A percentile compares a stretch with the other conserved stretches of the same genome.
These are phyloP conservation scores for Julus scandinavius DNA, from an alignment of 2,888 invertebrate species.

Conservation along the genomic window DNA sequence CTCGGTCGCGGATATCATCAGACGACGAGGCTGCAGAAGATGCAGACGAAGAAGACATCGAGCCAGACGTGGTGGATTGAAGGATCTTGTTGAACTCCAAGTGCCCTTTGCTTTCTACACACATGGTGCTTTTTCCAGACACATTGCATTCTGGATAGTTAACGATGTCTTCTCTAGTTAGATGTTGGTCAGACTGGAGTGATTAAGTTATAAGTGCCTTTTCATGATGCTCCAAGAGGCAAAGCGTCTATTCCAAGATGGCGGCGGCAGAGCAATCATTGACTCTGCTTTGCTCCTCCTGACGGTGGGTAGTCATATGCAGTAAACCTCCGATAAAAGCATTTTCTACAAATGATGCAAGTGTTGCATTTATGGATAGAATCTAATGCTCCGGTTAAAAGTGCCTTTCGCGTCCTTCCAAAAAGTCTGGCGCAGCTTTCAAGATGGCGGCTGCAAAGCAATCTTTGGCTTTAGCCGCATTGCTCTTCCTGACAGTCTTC, in stretches of 20 bases:
- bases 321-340: too few species aligned
- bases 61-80: constrained; percentile 55
- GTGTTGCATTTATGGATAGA: too few species aligned
- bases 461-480: too few species aligned
- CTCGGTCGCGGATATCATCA: background rate
- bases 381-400: too few species aligned
- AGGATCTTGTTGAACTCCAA: background rate
- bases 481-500: background rate
- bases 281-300: too few species aligned
- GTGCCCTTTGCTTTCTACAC: background rate
- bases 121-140: background rate
- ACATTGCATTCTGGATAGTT: too few species aligned
- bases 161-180: too few species aligned
- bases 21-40: constrained; percentile 52
- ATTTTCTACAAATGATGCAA: too few species aligned
- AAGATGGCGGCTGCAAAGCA: too few species aligned
- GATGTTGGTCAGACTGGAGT: background rate
- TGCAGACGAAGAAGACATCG: constrained; percentile 47
- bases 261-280: background rate
- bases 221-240: background rate
- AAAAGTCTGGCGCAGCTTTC: too few species aligned
- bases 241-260: background rate
- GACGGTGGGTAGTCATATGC: too few species aligned
- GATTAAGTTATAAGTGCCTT: background rate
- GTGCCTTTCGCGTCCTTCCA: too few species aligned